Conservation (phyloP, 2,888 invertebrate genomes). For the Parochlus steinenii region DNA sequence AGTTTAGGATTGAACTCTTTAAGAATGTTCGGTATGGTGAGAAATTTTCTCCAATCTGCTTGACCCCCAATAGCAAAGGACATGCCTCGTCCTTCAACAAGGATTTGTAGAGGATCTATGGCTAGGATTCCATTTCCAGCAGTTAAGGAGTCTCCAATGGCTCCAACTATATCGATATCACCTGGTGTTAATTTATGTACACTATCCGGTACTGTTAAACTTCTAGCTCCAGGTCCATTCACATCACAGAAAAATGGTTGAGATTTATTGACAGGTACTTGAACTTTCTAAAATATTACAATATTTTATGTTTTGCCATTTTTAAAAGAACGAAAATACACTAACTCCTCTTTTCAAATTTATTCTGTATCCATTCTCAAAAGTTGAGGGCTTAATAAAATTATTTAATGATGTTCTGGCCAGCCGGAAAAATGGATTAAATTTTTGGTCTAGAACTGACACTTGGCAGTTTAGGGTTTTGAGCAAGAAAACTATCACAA, state of each 20-base stretch:
- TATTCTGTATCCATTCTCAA: not conserved
- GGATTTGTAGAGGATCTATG: slow-evolving; percentile 26
- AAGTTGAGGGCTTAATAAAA: not conserved
- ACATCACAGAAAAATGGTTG: slow-evolving; percentile 25
- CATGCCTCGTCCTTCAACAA: slow-evolving; percentile 32
- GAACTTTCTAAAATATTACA: slow-evolving; percentile 29
- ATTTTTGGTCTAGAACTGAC: not conserved
- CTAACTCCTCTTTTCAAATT: slow-evolving; percentile 6
- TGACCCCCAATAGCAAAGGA: slow-evolving; percentile 37
- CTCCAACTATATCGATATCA: slow-evolving; percentile 41
- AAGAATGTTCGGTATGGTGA: slow-evolving; percentile 41
- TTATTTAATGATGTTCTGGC: not conserved
- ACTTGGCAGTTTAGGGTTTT: not conserved
- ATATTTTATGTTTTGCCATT: too few relatives aligned
- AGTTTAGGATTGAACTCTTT: slow-evolving; percentile 47
- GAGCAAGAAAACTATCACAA: too few relatives aligned
- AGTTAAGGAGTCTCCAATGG: slow-evolving; percentile 43
- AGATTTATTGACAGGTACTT: slow-evolving; percentile 20
- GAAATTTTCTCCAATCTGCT: slow-evolving; percentile 33
- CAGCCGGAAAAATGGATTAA: not conserved
- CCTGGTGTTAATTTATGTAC: slow-evolving; percentile 41
- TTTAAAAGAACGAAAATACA: too few relatives aligned
- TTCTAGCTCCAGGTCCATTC: slow-evolving; percentile 26
- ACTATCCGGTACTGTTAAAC: slow-evolving; percentile 29
- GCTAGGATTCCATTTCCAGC: slow-evolving; percentile 37